Evolutionary conservation across 2,888 invertebrate genomes (phyloP).

Genomic region (Craniophora ligustri): DNA sequence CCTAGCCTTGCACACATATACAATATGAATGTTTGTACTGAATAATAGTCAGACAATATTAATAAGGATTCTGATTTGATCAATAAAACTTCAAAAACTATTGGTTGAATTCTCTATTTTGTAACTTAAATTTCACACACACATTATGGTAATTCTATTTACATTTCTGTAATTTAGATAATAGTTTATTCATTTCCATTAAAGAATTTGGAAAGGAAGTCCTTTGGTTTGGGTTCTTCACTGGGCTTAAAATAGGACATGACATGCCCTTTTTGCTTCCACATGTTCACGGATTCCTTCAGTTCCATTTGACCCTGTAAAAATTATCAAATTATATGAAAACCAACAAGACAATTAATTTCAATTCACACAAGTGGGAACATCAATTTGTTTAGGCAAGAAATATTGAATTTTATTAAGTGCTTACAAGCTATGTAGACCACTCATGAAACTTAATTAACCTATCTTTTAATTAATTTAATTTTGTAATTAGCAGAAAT

Average conservation of each 20-base stretch:
- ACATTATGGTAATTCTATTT: conserved; percentile 55
- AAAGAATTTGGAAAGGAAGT: conserved; percentile 97
- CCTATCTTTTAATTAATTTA: too few species aligned
- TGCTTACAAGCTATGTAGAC: too few species aligned
- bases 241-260: conserved; percentile 97
- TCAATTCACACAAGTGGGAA: too few species aligned
- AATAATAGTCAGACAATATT: too few species aligned
- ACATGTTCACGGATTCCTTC: conserved; percentile 94
- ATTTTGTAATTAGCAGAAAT: too few species aligned
- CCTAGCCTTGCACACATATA: too few species aligned
- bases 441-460: too few species aligned
- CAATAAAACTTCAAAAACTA: conserved; percentile 27
- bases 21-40: too few species aligned
- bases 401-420: too few species aligned
- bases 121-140: conserved; percentile 53
- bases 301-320: conserved; percentile 98
- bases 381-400: too few species aligned
- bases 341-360: too few species aligned
- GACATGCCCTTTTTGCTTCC: conserved; percentile 96
- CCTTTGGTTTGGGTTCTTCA: conserved; percentile 94
- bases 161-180: conserved; percentile 46
- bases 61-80: too few species aligned
- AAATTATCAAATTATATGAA: conserved; percentile 26
- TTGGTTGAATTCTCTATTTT: conserved; percentile 58
- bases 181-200: conserved; percentile 89